Evolutionary conservation across 2,888 invertebrate species (phyloP).

Genomic region (Temnothorax unifasciatus): DNA sequence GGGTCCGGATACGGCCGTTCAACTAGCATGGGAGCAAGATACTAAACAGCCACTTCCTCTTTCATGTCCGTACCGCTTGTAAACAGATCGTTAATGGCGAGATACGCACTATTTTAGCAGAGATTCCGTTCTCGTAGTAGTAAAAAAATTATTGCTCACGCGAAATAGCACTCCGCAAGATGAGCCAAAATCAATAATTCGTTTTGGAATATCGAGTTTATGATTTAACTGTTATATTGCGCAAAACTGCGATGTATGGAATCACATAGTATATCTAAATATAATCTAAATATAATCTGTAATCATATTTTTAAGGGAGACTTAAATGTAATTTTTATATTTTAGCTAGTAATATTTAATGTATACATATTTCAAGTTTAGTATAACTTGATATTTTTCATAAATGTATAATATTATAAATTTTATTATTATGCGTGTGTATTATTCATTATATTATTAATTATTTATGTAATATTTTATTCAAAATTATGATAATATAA

Average conservation of each 20-base stretch:
- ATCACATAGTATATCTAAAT: background rate
- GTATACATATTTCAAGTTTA: background rate
- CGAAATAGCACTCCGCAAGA: background rate
- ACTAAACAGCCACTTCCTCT: conserved; percentile 71
- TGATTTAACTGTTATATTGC: background rate
- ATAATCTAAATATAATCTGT: too few species aligned
- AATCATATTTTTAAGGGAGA: background rate
- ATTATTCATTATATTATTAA: background rate
- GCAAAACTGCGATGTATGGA: background rate
- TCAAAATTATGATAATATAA: background rate
- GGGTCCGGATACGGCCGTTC: conserved; percentile 63
- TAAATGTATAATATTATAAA: background rate
- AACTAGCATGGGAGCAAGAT: conserved; percentile 58
- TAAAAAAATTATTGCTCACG: conserved; percentile 8
- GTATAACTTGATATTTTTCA: background rate
- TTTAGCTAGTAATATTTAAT: background rate
- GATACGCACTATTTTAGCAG: background rate
- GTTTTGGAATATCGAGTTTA: background rate
- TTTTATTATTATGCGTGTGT: background rate
- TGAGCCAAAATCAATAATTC: conserved; percentile 11
- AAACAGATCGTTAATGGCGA: conserved; percentile 43
- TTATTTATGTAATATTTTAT: background rate
- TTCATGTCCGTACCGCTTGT: conserved; percentile 51
- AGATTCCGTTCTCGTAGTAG: conserved; percentile 15
- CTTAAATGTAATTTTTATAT: conserved; percentile 7